Percentiles rank a stretch among this genome's conserved stretches.
These are phyloP conservation scores for Epinotia ramella DNA, from an alignment of 2,888 invertebrate species.

Conservation along the genomic window DNA sequence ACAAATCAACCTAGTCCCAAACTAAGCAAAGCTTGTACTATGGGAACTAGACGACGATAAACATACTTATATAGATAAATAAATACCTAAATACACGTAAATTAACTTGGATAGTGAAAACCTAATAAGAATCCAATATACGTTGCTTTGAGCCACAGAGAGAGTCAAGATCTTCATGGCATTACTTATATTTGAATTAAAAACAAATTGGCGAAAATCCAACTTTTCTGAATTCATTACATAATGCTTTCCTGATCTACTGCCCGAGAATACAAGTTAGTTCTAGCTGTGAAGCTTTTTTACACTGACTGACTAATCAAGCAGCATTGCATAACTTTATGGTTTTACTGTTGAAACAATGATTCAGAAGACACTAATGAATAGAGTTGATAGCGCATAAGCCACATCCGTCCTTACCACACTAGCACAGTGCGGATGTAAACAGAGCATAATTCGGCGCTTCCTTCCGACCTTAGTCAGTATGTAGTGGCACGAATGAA, in stretches of 20 bases:
- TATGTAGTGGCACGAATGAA: constrained; percentile 35
- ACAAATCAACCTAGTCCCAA: too few relatives aligned
- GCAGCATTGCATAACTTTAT: constrained; percentile 12
- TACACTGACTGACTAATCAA: constrained; percentile 16
- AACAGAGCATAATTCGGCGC: constrained; percentile 49
- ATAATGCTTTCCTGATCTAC: neutral
- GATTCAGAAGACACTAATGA: constrained; percentile 37
- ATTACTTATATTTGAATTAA: neutral
- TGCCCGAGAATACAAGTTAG: neutral
- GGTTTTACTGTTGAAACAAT: constrained; percentile 31
- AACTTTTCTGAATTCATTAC: neutral
- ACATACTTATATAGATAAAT: too few relatives aligned
- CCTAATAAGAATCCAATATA: too few relatives aligned
- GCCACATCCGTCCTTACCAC: constrained; percentile 39
- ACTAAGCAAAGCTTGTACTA: too few relatives aligned
- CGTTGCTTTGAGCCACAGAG: too few relatives aligned
- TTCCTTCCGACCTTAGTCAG: constrained; percentile 51
- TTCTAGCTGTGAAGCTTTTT: neutral
- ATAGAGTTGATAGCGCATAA: constrained; percentile 31
- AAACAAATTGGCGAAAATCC: neutral
- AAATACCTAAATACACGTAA: too few relatives aligned
- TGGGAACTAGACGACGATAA: too few relatives aligned
- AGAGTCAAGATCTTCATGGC: too few relatives aligned
- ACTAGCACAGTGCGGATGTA: constrained; percentile 30
- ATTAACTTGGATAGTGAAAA: neutral